Evolutionary conservation across 2,113 vertebrate species (phyloP).

Genomic region (Lepisosteus osseus): DNA sequence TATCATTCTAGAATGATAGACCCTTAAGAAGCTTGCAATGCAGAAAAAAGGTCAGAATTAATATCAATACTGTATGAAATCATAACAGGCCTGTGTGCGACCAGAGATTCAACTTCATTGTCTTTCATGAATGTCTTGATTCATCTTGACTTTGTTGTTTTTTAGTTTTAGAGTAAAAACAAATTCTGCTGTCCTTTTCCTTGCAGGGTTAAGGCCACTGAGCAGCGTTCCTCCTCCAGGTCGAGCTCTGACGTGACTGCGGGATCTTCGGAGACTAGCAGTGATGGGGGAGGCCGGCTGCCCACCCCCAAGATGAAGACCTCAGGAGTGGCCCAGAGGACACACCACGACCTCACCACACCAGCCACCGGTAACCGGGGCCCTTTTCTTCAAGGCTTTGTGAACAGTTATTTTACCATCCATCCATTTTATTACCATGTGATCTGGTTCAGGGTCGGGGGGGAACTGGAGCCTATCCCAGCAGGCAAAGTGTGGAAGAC

Average conservation of each 20-base stretch:
- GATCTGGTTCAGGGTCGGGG: too few relatives aligned
- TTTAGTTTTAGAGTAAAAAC: constrained; percentile 2
- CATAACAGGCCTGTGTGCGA: too few relatives aligned
- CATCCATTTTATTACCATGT: too few relatives aligned
- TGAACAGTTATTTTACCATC: too few relatives aligned
- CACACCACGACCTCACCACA: constrained; percentile 72
- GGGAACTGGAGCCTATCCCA: too few relatives aligned
- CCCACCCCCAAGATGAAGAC: constrained; percentile 65
- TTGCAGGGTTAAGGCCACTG: constrained; percentile 16
- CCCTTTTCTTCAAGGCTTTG: background rate
- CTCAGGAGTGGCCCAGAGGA: constrained; percentile 55
- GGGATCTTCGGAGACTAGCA: constrained; percentile 34
- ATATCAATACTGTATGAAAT: too few relatives aligned
- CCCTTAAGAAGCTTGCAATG: too few relatives aligned
- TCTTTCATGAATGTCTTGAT: too few relatives aligned
- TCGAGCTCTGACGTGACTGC: constrained; percentile 47
- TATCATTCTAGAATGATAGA: too few relatives aligned
- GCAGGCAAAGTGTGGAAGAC: too few relatives aligned
- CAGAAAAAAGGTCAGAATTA: too few relatives aligned
- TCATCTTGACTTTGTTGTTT: constrained; percentile 2
- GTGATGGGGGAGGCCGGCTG: constrained; percentile 52
- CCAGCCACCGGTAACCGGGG: constrained; percentile 61
- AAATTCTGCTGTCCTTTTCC: background rate
- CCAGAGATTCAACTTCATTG: too few relatives aligned
- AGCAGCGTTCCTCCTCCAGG: constrained; percentile 5